phyloP scores from a whole-genome alignment of 2,113 vertebrate genomes.

The Stigmatopora nigra region DNA sequence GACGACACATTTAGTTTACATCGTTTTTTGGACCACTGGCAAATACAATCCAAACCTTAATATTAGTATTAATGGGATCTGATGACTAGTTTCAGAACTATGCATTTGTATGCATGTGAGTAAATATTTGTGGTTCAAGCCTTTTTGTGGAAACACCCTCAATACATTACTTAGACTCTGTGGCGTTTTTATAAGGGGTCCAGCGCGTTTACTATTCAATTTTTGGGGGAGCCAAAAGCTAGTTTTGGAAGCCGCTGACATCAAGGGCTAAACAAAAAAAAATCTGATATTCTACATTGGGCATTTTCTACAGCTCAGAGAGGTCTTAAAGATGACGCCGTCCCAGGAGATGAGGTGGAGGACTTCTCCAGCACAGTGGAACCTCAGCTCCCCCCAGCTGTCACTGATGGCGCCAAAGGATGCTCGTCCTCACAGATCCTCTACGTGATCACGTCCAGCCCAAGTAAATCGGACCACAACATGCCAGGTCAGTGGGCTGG shows the following conservation, averaged over 20 bases:
- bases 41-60: too few relatives aligned
- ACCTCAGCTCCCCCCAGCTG: conserved; percentile 61
- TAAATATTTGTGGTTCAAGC: conserved; percentile 32
- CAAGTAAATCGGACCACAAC: conserved; percentile 78
- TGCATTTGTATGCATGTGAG: neutral
- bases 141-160: conserved; percentile 25
- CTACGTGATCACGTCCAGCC: conserved; percentile 92
- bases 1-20: too few relatives aligned
- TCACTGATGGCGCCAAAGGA: conserved; percentile 75
- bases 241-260: too few relatives aligned
- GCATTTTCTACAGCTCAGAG: conserved; percentile 68
- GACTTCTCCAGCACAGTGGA: conserved; percentile 65
- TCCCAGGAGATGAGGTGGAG: conserved; percentile 63
- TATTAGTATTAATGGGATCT: too few relatives aligned
- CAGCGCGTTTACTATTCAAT: neutral
- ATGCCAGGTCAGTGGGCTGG: conserved; percentile 84
- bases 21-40: too few relatives aligned
- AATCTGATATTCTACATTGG: too few relatives aligned
- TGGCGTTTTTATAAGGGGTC: conserved; percentile 26
- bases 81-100: too few relatives aligned
- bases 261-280: too few relatives aligned
- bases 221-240: too few relatives aligned
- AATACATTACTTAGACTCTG: conserved; percentile 13
- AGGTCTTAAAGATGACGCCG: conserved; percentile 59
- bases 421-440: conserved; percentile 79